Evolutionary conservation across 2,797 vertebrate species (phyloP).

Genomic region (Falco novaeseelandiae): DNA sequence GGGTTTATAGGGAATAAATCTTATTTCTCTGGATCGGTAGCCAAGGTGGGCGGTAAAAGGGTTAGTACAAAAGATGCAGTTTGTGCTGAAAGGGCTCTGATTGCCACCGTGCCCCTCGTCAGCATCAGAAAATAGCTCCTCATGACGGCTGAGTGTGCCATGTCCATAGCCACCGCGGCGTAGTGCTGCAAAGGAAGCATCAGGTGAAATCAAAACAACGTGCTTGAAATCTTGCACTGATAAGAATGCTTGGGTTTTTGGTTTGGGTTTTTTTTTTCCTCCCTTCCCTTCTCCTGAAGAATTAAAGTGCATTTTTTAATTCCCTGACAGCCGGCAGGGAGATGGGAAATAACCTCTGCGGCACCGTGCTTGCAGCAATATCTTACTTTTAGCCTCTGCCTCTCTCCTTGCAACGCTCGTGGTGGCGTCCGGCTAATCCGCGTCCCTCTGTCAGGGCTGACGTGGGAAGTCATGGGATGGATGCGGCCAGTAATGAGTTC

Average conservation of each 20-base stretch:
- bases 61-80: not conserved
- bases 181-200: not conserved
- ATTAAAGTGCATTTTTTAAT: not conserved
- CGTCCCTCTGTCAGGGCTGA: not conserved
- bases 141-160: not conserved
- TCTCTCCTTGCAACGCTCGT: not conserved
- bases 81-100: not conserved
- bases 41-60: not conserved
- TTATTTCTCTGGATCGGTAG: not conserved
- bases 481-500: not conserved
- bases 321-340: not conserved
- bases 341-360: not conserved
- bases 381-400: not conserved
- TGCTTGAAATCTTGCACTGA: not conserved
- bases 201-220: not conserved
- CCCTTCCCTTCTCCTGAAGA: not conserved
- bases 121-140: not conserved
- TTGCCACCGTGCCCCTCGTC: not conserved
- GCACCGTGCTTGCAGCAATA: not conserved
- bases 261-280: no score
- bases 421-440: accelerated
- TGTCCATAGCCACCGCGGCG: not conserved
- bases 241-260: not conserved
- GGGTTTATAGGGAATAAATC: not conserved
- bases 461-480: not conserved